Percentiles rank a stretch among this genome's conserved stretches.
Evolutionary conservation across 2,797 vertebrate species (phyloP).

Genomic region (Tragopan temminckii): DNA sequence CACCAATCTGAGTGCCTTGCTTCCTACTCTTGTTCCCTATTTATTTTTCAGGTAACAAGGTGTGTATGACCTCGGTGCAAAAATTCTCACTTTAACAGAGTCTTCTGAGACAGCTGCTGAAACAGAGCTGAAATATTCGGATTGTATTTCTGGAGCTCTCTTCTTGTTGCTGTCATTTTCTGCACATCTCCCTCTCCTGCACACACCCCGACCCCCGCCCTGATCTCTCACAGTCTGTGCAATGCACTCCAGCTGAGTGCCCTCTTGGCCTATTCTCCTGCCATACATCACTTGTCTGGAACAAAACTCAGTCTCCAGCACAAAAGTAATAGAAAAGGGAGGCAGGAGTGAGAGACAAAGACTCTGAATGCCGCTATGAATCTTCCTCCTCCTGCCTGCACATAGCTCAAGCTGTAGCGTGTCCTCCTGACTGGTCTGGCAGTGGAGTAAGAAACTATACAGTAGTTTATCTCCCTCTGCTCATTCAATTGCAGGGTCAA

Average conservation of each 20-base stretch:
- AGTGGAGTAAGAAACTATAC: not conserved
- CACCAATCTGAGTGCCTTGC: not conserved
- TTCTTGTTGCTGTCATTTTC: not conserved
- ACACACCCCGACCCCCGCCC: not conserved
- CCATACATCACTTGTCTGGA: not conserved
- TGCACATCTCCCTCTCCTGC: not conserved
- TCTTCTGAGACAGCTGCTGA: slow-evolving; percentile 18
- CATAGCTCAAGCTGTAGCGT: not conserved
- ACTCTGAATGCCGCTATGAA: not conserved
- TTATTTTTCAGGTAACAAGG: slow-evolving; percentile 43
- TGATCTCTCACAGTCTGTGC: not conserved
- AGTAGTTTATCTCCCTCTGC: not conserved
- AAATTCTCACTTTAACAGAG: not conserved
- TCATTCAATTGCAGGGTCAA: rapidly evolving
- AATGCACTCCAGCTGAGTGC: not conserved
- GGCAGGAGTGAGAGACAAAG: not conserved
- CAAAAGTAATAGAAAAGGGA: not conserved
- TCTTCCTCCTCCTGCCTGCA: not conserved
- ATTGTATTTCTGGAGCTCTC: not conserved
- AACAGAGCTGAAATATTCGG: slow-evolving; percentile 2
- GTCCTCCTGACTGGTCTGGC: not conserved
- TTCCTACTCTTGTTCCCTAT: not conserved
- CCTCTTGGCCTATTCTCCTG: not conserved
- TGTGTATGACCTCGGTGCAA: not conserved
- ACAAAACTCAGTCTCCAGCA: not conserved